Evolutionary conservation across 2,888 invertebrate genomes (phyloP), one percentile per base, ranked within the genome.

Genomic region (Saturnia pavonia): DNA sequence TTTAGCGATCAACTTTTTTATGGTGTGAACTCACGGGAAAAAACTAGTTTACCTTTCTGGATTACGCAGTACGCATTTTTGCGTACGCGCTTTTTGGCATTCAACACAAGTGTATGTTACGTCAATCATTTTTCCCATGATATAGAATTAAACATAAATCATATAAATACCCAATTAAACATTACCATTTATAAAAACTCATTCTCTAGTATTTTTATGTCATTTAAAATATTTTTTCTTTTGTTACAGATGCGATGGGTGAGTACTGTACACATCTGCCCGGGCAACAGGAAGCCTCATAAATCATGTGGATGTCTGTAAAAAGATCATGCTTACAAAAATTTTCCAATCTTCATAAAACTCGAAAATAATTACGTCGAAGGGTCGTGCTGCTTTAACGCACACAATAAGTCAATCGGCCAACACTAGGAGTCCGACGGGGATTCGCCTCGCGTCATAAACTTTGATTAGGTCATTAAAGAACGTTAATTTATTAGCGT

Each of bases 211-310:
- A 63, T 63, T 63, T 34, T n/a, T n/a, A 76, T 83, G 79, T 80
- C 78, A 76, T 77, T 82, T 77, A 74, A 77, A 72, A 69, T 72
- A 71, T 77, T 78, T 84, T 89, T 84, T 89, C 86, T 88, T 94
- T 95, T 96, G 96, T 96, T 96, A 87, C 96, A 96, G 96, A 96
- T 95, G 96, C 96, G 91, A 96, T 96, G 95, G 96, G 96, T 96
- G 95, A 96, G 96, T 95, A 91, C 72, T n/a, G 73, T 74, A 77
- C 51, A 43, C 27, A 60, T 54, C 73, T 70, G 72, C 75, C 77
- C 74, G 81, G 80, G 82, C 81, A 82, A 80, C 85, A 87, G 88
- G 89, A 88, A 89, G 85, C 81, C 71, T 72, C 86, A 85, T 93
- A 92, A 93, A 92, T 93, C 92, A 92, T 74, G 74, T 68, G 71